Evolutionary conservation across 2,888 invertebrate species (phyloP).

Genomic region (Pammene aurita): DNA sequence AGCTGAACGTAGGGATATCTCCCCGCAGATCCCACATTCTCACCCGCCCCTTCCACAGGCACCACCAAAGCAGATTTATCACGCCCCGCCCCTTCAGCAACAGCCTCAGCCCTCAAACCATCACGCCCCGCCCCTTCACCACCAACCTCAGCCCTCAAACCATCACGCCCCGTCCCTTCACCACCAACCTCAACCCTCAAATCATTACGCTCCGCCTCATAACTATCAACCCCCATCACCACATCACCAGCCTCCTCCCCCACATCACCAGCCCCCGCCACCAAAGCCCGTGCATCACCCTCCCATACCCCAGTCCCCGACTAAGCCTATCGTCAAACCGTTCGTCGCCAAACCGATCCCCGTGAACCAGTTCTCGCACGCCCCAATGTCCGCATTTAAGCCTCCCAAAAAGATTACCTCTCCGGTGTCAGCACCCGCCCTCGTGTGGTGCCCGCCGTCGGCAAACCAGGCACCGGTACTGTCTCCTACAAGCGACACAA

Average conservation of each 20-base stretch:
- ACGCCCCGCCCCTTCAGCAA: constrained; percentile 36
- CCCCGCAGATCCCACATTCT: constrained; percentile 45
- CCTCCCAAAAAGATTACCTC: constrained; percentile 80
- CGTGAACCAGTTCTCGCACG: constrained; percentile 89
- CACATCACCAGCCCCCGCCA: constrained; percentile 32
- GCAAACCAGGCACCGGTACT: constrained; percentile 52
- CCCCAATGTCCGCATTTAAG: constrained; percentile 89
- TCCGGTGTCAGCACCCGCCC: constrained; percentile 64
- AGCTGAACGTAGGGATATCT: constrained; percentile 64
- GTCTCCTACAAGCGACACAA: constrained; percentile 61
- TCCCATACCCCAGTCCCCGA: constrained; percentile 59
- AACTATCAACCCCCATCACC: constrained; percentile 40
- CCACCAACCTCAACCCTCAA: not conserved
- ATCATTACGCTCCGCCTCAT: constrained; percentile 29
- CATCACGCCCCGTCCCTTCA: constrained; percentile 27
- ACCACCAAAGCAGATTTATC: constrained; percentile 43
- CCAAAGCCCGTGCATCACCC: constrained; percentile 46
- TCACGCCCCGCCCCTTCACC: constrained; percentile 24
- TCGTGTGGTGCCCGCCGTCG: constrained; percentile 77
- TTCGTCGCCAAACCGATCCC: constrained; percentile 83
- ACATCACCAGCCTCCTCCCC: constrained; percentile 26
- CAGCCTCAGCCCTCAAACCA: constrained; percentile 25
- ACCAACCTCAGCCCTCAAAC: not conserved
- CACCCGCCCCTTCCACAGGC: constrained; percentile 40
- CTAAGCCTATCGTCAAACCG: constrained; percentile 67